These are phyloP conservation scores for Lasaia peninsularis DNA, from an alignment of 1,140 invertebrate species.

Conservation along the genomic window DNA sequence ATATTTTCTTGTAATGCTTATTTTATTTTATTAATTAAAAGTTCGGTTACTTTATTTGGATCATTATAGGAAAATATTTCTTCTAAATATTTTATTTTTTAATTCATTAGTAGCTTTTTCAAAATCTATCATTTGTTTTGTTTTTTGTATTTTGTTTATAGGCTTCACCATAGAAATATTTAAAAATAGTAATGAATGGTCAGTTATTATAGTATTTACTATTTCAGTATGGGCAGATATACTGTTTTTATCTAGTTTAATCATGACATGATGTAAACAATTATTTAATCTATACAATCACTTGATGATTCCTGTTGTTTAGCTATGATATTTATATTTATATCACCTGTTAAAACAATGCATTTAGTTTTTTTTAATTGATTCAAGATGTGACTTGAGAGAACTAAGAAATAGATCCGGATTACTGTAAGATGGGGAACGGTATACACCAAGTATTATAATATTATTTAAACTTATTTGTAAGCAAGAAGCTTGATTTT, in stretches of 20 bases:
- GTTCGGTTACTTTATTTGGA: background rate
- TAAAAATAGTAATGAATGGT: background rate
- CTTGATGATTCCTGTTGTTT: background rate
- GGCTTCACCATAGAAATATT: background rate
- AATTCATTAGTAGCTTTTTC: background rate
- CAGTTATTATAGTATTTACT: background rate
- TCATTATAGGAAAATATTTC: constrained; percentile 10
- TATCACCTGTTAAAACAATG: no score
- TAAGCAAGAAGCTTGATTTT: no score
- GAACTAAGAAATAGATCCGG: no score
- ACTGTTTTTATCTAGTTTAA: background rate
- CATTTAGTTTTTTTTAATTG: no score
- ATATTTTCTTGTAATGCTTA: background rate
- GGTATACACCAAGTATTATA: no score
- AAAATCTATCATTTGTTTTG: constrained; percentile 11
- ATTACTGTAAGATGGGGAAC: no score
- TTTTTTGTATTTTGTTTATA: background rate
- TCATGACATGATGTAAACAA: background rate
- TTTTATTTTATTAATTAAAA: background rate
- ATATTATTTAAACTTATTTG: no score
- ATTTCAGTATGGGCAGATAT: background rate
- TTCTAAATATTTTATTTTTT: constrained; percentile 4
- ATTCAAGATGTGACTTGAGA: no score
- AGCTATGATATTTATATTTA: background rate
- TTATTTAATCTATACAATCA: background rate